These are phyloP conservation scores for Aphidius gifuensis DNA, from an alignment of 1,140 invertebrate genomes.

Conservation along the genomic window DNA sequence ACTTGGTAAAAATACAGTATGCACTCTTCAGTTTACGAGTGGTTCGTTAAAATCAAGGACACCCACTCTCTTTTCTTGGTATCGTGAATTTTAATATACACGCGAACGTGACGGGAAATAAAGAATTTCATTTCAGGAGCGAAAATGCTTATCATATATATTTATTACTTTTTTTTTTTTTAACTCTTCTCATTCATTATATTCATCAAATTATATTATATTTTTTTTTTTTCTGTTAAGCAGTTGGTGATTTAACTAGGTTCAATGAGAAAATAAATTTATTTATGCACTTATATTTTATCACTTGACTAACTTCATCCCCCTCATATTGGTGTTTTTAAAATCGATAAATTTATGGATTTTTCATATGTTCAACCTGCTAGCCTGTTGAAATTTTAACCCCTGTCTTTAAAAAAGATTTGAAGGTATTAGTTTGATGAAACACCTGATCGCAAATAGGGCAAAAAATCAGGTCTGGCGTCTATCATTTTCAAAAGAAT, in stretches of 20 bases:
- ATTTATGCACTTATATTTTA: constrained; percentile 34
- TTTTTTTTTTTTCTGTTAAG: constrained; percentile 22
- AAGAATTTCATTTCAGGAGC: constrained; percentile 9
- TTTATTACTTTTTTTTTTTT: too few relatives aligned
- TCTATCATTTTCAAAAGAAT: constrained; percentile 15
- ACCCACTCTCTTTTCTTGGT: constrained; percentile 19
- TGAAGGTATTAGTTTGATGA: constrained; percentile 11
- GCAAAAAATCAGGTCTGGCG: neutral
- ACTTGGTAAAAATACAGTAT: too few relatives aligned
- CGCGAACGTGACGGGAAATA: constrained; percentile 31
- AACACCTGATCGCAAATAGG: constrained; percentile 14
- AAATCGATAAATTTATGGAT: too few relatives aligned
- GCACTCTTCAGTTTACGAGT: constrained; percentile 15
- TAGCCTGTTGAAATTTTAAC: too few relatives aligned
- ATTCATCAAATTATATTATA: constrained; percentile 20
- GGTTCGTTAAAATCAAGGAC: constrained; percentile 37
- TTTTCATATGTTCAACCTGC: too few relatives aligned
- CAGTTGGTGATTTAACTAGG: constrained; percentile 33
- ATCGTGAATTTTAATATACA: constrained; percentile 36
- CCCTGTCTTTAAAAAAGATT: neutral
- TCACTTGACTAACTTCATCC: constrained; percentile 31
- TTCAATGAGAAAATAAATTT: constrained; percentile 26
- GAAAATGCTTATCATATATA: too few relatives aligned
- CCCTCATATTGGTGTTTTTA: constrained; percentile 30
- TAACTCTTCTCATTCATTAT: too few relatives aligned